phyloP scores from a whole-genome alignment of 2,888 invertebrate species.

The Drosophila trichaetosa region DNA sequence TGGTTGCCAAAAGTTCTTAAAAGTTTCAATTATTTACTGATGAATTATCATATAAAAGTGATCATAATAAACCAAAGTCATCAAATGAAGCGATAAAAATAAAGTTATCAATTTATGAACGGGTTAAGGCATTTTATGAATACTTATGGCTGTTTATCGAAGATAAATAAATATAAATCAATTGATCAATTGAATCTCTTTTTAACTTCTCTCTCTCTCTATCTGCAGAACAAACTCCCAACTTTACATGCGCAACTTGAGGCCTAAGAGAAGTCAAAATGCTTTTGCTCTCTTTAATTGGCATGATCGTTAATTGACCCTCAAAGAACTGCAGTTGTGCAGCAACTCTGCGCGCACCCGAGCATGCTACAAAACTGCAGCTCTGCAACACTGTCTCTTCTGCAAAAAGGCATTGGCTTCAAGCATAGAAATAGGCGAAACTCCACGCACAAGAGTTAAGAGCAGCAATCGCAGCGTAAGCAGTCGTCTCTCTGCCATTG shows the following conservation, averaged over 20 bases:
- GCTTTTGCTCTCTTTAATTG: background rate
- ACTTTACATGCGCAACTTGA: background rate
- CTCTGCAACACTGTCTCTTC: background rate
- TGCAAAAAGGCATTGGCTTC: background rate
- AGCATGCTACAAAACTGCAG: conserved; percentile 1
- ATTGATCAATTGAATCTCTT: background rate
- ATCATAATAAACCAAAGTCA: background rate
- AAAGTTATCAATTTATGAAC: background rate
- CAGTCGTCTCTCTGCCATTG: background rate
- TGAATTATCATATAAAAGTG: background rate
- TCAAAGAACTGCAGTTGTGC: background rate
- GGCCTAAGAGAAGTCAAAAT: background rate
- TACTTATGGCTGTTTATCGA: no score
- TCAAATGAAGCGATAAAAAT: background rate
- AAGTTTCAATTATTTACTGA: background rate
- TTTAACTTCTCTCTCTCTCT: background rate
- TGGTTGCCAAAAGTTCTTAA: background rate
- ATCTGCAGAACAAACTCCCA: background rate
- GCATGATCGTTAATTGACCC: background rate
- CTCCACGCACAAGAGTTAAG: background rate
- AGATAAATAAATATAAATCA: background rate
- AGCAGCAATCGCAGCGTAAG: background rate
- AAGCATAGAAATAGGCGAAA: background rate
- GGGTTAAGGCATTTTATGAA: background rate
- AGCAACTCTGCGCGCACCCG: no score